phyloP scores from a whole-genome alignment of 2,113 vertebrate genomes.

The Neofelis nebulosa region DNA sequence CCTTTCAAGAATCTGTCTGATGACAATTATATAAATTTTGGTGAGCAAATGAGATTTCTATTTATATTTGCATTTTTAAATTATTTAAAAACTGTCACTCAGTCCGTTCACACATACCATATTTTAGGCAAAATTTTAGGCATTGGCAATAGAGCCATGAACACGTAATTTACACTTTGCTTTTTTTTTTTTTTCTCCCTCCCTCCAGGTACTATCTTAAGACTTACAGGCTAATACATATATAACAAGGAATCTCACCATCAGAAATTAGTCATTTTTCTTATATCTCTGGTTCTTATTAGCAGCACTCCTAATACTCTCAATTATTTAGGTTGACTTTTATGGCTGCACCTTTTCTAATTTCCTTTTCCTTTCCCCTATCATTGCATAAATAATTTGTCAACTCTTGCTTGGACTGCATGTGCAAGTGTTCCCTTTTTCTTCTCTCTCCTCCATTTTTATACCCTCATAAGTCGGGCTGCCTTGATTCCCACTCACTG shows the following conservation, averaged over 20 bases:
- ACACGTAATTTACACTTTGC: not conserved
- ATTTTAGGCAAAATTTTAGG: not conserved
- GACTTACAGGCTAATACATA: not conserved
- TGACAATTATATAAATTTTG: not conserved
- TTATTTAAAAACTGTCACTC: not conserved
- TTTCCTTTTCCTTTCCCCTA: not conserved
- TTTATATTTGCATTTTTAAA: not conserved
- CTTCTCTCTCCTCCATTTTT: not conserved
- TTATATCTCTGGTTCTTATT: not conserved
- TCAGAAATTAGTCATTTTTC: not conserved
- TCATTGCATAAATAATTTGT: not conserved
- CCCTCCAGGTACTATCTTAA: not conserved
- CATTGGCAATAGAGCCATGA: not conserved
- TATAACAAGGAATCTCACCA: not conserved
- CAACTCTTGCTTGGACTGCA: not conserved
- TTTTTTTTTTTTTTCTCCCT: not conserved
- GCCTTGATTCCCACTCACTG: fast-evolving
- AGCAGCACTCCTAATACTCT: not conserved
- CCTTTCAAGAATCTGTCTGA: not conserved
- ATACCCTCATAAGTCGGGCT: not conserved
- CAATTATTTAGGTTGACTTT: not conserved
- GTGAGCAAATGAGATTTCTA: not conserved
- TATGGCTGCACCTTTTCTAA: not conserved
- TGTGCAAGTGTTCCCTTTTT: not conserved
- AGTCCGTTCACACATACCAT: not conserved